These are phyloP conservation scores for Ametastegia equiseti DNA, from an alignment of 2,888 invertebrate species.

Conservation along the genomic window DNA sequence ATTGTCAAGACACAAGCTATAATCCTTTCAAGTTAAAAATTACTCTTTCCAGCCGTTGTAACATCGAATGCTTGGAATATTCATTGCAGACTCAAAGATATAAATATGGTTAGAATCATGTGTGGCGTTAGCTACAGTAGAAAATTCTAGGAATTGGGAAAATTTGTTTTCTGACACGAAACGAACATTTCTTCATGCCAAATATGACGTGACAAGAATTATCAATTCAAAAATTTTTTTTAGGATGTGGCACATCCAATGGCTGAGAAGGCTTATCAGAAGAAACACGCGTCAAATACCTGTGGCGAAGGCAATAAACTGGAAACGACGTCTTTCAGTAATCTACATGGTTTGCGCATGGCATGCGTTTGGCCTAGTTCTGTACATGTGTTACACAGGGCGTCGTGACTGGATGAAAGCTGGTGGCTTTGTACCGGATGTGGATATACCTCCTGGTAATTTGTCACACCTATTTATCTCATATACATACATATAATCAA, in stretches of 20 bases:
- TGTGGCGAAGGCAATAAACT: neutral
- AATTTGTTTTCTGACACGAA: neutral
- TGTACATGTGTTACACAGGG: neutral
- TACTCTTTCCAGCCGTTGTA: too few relatives aligned
- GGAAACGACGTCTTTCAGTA: conserved; percentile 48
- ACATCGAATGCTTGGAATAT: too few relatives aligned
- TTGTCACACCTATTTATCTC: neutral
- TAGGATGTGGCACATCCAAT: conserved; percentile 29
- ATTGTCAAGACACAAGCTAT: too few relatives aligned
- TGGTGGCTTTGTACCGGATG: neutral
- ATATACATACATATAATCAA: too few relatives aligned
- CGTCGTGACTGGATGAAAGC: neutral
- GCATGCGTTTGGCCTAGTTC: conserved; percentile 48
- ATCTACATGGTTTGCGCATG: conserved; percentile 56
- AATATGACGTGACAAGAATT: neutral
- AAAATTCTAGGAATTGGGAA: too few relatives aligned
- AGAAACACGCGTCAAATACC: conserved; percentile 46
- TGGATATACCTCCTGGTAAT: conserved; percentile 31
- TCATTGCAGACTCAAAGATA: too few relatives aligned
- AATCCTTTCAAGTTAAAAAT: too few relatives aligned
- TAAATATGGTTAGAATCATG: too few relatives aligned
- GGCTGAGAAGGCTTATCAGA: conserved; percentile 47
- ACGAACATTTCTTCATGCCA: neutral
- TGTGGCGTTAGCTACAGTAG: too few relatives aligned
- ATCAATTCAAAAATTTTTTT: neutral